phyloP scores from a whole-genome alignment of 2,888 invertebrate genomes.

The Cerastis leucographa region DNA sequence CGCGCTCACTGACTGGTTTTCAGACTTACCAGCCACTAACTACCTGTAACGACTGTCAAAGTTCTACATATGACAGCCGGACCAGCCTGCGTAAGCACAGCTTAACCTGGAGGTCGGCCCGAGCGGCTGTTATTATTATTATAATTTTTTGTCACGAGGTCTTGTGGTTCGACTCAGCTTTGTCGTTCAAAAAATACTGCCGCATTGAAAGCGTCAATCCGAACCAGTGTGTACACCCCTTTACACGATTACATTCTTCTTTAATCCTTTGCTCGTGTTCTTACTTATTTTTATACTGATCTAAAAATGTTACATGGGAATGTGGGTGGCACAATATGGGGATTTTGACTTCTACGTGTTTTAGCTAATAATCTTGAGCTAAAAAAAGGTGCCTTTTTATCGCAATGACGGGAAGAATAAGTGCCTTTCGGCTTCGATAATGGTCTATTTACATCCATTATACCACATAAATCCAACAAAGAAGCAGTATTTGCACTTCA shows the following conservation, averaged over 20 bases:
- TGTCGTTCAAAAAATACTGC: neutral
- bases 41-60: too few species aligned
- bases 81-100: neutral
- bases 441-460: too few species aligned
- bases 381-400: neutral
- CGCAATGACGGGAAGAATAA: neutral
- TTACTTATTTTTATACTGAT: neutral
- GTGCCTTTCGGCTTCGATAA: too few species aligned
- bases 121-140: neutral
- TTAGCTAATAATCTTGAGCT: neutral
- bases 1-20: too few species aligned
- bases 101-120: neutral
- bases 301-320: neutral
- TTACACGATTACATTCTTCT: constrained; percentile 33
- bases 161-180: neutral
- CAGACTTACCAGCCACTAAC: too few species aligned
- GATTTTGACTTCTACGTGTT: neutral
- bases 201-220: neutral
- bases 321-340: neutral
- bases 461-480: neutral
- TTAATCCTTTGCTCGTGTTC: constrained; percentile 21
- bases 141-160: neutral
- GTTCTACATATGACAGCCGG: too few species aligned
- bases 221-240: neutral
- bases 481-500: neutral